Percentiles rank a stretch among this genome's conserved stretches.
These are phyloP conservation scores for Drosophila watanabei DNA, from an alignment of 1,140 invertebrate genomes.

Conservation along the genomic window DNA sequence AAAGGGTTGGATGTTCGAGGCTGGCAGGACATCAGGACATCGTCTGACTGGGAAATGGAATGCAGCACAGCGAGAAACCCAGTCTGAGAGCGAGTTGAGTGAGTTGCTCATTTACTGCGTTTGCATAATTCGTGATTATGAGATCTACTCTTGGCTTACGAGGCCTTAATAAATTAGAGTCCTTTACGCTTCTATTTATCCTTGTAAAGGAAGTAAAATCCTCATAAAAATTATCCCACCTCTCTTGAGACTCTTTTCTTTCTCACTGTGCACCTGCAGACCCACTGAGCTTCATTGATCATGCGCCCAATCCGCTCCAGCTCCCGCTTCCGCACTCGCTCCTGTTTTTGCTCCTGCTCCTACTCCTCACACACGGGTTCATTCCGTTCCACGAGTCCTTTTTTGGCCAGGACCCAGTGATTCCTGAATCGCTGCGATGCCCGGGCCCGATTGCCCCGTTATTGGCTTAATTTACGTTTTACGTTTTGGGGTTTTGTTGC, in stretches of 20 bases:
- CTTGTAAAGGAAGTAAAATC: neutral
- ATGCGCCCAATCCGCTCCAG: slow-evolving; percentile 40
- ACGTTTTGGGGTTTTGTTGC: slow-evolving; percentile 67
- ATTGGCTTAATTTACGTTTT: slow-evolving; percentile 81
- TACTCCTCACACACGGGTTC: slow-evolving; percentile 24
- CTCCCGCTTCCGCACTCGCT: neutral
- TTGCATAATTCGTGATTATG: neutral
- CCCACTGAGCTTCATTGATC: slow-evolving; percentile 64
- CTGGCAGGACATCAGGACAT: slow-evolving; percentile 25
- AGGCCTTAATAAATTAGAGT: neutral
- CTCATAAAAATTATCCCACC: too few species aligned
- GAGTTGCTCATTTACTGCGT: neutral
- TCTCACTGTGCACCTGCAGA: slow-evolving; percentile 18
- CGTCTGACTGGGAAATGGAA: slow-evolving; percentile 27
- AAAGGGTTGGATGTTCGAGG: neutral
- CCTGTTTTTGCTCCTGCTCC: neutral
- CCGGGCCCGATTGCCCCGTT: slow-evolving; percentile 39
- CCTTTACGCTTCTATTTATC: neutral
- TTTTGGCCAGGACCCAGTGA: slow-evolving; percentile 32
- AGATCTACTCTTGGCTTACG: neutral
- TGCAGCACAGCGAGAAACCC: slow-evolving; percentile 33
- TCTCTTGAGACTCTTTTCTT: neutral
- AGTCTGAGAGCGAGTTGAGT: neutral
- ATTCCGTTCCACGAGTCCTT: slow-evolving; percentile 32
- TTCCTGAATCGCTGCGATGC: slow-evolving; percentile 44